phyloP scores from a whole-genome alignment of 2,888 invertebrate species.

The Mythimna impura region DNA sequence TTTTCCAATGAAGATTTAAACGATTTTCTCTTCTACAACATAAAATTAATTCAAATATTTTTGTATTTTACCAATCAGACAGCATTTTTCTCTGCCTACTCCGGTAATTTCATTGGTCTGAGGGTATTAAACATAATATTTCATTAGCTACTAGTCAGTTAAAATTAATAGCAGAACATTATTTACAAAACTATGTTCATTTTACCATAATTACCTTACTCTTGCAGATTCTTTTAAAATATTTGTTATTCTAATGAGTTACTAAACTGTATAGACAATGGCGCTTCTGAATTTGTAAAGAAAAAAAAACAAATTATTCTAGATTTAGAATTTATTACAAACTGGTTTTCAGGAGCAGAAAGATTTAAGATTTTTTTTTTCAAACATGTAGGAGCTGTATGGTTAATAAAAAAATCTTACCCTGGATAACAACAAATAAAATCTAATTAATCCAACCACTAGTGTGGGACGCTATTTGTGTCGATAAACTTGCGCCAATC shows the following conservation, averaged over 20 bases:
- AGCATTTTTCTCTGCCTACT: not conserved
- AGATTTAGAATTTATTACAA: too few relatives aligned
- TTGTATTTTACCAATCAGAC: not conserved
- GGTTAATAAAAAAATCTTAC: not conserved
- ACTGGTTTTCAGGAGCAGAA: not conserved
- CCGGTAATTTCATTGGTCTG: not conserved
- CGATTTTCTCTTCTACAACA: not conserved
- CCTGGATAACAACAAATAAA: not conserved
- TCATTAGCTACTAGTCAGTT: not conserved
- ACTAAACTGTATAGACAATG: not conserved
- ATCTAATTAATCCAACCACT: not conserved
- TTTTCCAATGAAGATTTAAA: not conserved
- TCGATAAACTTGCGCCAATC: too few relatives aligned
- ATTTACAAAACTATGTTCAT: constrained; percentile 26
- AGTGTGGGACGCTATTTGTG: too few relatives aligned
- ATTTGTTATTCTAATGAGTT: constrained; percentile 11
- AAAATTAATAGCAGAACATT: constrained; percentile 18
- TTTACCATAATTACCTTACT: constrained; percentile 8
- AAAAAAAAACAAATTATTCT: not conserved
- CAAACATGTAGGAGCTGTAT: not conserved
- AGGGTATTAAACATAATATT: too few relatives aligned
- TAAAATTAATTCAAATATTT: not conserved
- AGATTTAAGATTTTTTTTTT: not conserved
- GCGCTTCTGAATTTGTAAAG: not conserved
- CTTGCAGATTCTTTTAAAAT: constrained; percentile 9